Conservation (phyloP, 1,140 invertebrate genomes). For the Drosophila nigrodunni region DNA sequence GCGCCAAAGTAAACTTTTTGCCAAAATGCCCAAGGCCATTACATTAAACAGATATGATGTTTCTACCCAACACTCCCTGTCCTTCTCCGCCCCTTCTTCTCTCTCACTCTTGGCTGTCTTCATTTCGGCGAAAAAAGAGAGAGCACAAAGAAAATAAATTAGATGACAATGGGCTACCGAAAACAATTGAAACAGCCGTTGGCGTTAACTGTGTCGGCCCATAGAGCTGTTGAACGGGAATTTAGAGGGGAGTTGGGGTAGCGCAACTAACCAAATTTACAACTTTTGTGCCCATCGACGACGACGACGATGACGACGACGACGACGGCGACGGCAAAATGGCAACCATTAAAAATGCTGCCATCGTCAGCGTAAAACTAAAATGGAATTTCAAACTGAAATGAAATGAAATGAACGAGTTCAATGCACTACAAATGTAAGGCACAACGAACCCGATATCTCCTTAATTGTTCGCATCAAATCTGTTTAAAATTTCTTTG, state of each 20-base stretch:
- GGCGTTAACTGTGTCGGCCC: conserved; percentile 23
- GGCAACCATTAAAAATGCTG: conserved; percentile 67
- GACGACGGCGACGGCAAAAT: conserved; percentile 41
- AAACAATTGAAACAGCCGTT: conserved; percentile 55
- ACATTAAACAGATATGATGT: conserved; percentile 50
- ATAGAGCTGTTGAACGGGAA: background rate
- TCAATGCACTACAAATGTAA: conserved; percentile 28
- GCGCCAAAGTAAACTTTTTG: conserved; percentile 40
- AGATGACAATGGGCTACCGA: conserved; percentile 50
- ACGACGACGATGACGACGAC: conserved; percentile 6
- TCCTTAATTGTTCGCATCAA: conserved; percentile 13
- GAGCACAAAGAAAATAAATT: conserved; percentile 40
- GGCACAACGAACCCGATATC: conserved; percentile 42
- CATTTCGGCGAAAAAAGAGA: conserved; percentile 9
- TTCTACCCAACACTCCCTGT: background rate
- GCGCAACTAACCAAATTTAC: conserved; percentile 67
- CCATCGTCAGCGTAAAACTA: conserved; percentile 44
- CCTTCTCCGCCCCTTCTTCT: background rate
- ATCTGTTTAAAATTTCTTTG: background rate
- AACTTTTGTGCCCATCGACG: conserved; percentile 58
- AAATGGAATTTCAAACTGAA: conserved; percentile 44
- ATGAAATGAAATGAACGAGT: conserved; percentile 43
- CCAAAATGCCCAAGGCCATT: conserved; percentile 43
- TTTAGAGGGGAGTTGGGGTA: background rate
- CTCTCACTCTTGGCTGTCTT: background rate